Base-by-base conservation (phyloP, 2,113 vertebrate genomes). In the Myotis lucifugus region DNA sequence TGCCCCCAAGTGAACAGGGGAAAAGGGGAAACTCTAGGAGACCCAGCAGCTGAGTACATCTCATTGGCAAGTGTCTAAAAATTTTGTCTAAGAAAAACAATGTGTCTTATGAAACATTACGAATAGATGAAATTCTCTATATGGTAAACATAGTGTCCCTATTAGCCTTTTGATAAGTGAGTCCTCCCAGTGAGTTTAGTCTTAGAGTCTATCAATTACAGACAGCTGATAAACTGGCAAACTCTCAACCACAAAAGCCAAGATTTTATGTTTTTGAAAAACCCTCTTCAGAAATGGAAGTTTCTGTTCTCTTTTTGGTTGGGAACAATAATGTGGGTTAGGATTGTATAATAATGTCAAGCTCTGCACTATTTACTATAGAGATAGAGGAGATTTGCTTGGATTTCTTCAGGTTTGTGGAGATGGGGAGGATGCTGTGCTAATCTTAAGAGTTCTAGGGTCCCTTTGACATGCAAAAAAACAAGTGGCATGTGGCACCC, bases 191-290 rank as follows among this genome's bases (percentile, higher is more conserved):
- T 73, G 73, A 85, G 83, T 91, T 95, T 46, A 77, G 37, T 77
- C 50, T 93, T 64, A 67, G 67, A 67, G 18, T 42, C 37, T 93
- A 5, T 61, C 88, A 64, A 52, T 59, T 76, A 42, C 1, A 93
- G 52, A 66, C 8, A 85, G 48, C n/a, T 27, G 29, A 81, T 25
- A 85, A 67, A 66, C 25, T 72, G 50, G 79, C 40, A 95, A 76
- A 29, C 18, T 88, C 23, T 82, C n/a, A 29, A 77, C 84, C n/a
- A 46, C 81, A 83, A 94, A 93, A 93, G 82, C 56, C 84, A 69
- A 94, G 23, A 32, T 29, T 83, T 96, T 21, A 18, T 29, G 8
- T 78, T 92, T 90, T 90, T 94, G 78, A 93, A 85, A 93, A 93
- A 42, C 32, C 21, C 14, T 93, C 66, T 29, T 52, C 34, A 70